phyloP scores from a whole-genome alignment of 2,888 invertebrate genomes.

The Adelphocoris suturalis region DNA sequence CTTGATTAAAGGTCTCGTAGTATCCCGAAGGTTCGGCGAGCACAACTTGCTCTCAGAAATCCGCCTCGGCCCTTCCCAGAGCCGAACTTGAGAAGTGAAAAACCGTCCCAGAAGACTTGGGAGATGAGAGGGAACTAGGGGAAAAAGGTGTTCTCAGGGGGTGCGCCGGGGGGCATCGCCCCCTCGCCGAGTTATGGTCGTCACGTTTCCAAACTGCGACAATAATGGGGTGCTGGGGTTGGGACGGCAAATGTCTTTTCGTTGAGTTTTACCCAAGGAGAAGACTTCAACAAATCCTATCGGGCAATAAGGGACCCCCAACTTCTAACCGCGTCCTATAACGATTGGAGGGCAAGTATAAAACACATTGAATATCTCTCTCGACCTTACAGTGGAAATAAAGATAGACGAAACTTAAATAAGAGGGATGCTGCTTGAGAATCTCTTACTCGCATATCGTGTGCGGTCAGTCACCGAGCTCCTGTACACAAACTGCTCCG shows the following conservation, averaged over 20 bases:
- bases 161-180: background rate
- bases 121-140: background rate
- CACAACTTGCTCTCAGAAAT: background rate
- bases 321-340: background rate
- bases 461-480: no score
- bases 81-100: background rate
- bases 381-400: no score
- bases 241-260: background rate
- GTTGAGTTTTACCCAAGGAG: background rate
- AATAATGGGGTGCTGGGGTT: background rate
- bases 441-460: no score
- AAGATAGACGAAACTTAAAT: no score
- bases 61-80: background rate
- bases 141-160: background rate
- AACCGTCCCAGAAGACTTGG: background rate
- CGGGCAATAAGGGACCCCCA: background rate
- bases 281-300: background rate
- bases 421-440: no score
- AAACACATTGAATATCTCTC: no score
- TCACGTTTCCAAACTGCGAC: constrained; percentile 7
- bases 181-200: constrained; percentile 10
- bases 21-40: background rate
- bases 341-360: no score
- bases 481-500: no score
- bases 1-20: background rate